Evolutionary conservation across 2,888 invertebrate species (phyloP), one percentile per base, ranked within the genome.

Genomic region (Torymus tubicola): DNA sequence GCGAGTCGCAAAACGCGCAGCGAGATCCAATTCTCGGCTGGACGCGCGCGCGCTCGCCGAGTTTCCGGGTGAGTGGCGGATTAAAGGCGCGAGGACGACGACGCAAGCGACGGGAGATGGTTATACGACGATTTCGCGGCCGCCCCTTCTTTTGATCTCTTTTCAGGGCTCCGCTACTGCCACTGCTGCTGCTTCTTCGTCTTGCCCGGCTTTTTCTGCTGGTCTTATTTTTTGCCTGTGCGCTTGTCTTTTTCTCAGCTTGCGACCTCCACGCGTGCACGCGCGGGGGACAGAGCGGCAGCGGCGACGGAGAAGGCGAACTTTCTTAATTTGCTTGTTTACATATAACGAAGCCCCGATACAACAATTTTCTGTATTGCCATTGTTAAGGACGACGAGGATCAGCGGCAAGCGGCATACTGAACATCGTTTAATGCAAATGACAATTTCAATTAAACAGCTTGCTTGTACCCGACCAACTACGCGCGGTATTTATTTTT

Each of bases 11-110:
- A 21, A 67, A 57, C 8, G 13, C 11, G 31, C 31, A 31, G 31
- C 18, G 68, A 55, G 55, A 57, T 87, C 85, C 86, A 86, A 87
- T 86, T 85, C 87, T 82, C 83, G 74, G 84, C 82, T 82, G 86
- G 85, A 87, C 85, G 85, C 85, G 84, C 85, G 84, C 70, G 86
- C 85, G 85, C 85, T 84, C 85, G 84, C 70, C 78, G 50, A 82
- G 86, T 84, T 87, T 85, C 86, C 86, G 86, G 85, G 85, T 85
- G 85, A 87, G 84, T 83, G 84, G 61, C 73, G 65, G 81, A 77
- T 68, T 83, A 83, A 78, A 82, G 82, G 83, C 80, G 83, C 83
- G 84, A 84, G 82, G 83, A 85, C 85, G 81, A 82, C 83, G 84
- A 84, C 83, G 82, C 85, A 83, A 83, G 84, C 42, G 13, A 58